Evolutionary conservation across 2,888 invertebrate species (phyloP), one percentile per base, ranked within the genome.

Genomic region (Argyra leucocephala): DNA sequence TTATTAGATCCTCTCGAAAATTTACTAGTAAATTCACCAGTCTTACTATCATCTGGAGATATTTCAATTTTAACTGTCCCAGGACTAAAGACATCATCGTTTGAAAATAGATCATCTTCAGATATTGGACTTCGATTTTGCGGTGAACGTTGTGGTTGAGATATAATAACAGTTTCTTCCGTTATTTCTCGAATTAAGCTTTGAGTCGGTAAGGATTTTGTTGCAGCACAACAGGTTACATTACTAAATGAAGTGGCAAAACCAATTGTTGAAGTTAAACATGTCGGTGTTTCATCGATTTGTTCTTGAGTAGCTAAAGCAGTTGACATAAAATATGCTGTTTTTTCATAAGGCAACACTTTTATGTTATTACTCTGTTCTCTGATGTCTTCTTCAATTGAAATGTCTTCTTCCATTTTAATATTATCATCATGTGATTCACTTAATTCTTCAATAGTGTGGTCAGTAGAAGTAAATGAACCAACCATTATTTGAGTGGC

Each of bases 401-500:
- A 3, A 22, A 15, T 22, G 3, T 69, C 65, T 57, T 85, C 84
- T 71, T 83, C 83, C 10, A 70, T 71, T 0, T 71, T 68, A 6
- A 71, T 22, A 58, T 70, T 73, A 72, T 83, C 83, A 61, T 82
- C 79, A 68, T 83, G 83, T n/a, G 88, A 88, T 69, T 89, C 88
- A 68, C 81, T 81, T 9, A 64, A 12, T 70, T 85, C 84, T 0
- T 90, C 83, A 7, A 82, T 82, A 3, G 82, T 83, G 0, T 82
- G 80, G 63, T 84, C 82, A 58, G 87, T 86, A 48, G 85, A 85
- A 63, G 87, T 83, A 21, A 76, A 84, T 65, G 88, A 89, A 70
- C 90, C 90, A 0, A 91, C 83, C 59, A 85, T 85, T 0, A 91
- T 90, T 75, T 88, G 88, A 68, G 86, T 87, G 0, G 90, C 88